A percentile compares a stretch with the other conserved stretches of the same genome.
phyloP scores from a whole-genome alignment of 1,140 invertebrate genomes.

The Drosophila insularis region DNA sequence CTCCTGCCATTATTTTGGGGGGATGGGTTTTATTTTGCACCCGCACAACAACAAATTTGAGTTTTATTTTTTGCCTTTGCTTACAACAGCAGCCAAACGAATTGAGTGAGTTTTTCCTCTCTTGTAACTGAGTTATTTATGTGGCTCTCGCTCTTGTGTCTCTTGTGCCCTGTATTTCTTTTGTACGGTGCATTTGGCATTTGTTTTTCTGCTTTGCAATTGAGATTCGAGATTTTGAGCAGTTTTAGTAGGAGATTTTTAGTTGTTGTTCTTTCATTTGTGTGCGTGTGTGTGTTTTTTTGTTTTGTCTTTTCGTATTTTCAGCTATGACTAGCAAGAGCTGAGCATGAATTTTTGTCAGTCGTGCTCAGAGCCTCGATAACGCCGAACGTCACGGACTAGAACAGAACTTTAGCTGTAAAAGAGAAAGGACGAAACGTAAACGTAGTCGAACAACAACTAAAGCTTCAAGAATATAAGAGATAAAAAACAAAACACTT shows the following conservation, averaged over 20 bases:
- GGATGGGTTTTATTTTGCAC: conserved; percentile 27
- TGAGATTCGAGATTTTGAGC: conserved; percentile 50
- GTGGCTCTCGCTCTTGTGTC: conserved; percentile 26
- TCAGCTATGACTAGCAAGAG: conserved; percentile 70
- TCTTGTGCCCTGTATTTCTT: conserved; percentile 34
- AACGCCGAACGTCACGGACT: conserved; percentile 55
- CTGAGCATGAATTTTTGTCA: conserved; percentile 66
- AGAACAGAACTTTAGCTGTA: neutral
- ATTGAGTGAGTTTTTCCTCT: conserved; percentile 17
- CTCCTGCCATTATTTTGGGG: conserved; percentile 53
- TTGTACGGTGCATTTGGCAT: conserved; percentile 70
- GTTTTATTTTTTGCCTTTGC: conserved; percentile 1
- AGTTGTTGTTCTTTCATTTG: conserved; percentile 45
- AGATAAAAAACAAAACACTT: conserved; percentile 13
- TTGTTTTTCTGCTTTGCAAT: conserved; percentile 70
- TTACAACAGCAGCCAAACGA: conserved; percentile 6
- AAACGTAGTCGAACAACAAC: conserved; percentile 40
- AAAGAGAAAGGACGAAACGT: conserved; percentile 38
- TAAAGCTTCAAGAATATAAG: conserved; percentile 43
- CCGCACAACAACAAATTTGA: conserved; percentile 22
- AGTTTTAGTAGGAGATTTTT: conserved; percentile 23
- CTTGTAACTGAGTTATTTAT: conserved; percentile 24
- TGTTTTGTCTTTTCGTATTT: conserved; percentile 34
- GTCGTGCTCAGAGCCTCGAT: conserved; percentile 77
- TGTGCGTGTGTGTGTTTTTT: conserved; percentile 20